A percentile compares a stretch with the other conserved stretches of the same genome.
Conservation (phyloP, 2,797 vertebrate species). For the Salmo trutta region DNA sequence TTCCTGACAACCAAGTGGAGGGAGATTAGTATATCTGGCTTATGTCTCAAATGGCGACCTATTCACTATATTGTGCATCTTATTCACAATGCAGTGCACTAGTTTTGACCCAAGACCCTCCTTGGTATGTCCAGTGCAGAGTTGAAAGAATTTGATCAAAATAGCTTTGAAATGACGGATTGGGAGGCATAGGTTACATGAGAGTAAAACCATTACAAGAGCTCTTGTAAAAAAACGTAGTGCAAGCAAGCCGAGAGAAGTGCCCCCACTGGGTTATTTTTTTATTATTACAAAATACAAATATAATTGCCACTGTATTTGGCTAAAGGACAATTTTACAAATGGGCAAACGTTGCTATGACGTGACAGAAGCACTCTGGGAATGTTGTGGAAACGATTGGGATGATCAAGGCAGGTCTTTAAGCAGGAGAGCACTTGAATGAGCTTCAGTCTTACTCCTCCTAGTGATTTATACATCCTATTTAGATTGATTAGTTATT, state of each 20-base stretch:
- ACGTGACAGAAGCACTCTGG: background rate
- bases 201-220: background rate
- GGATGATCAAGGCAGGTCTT: slow-evolving; percentile 8
- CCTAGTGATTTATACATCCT: slow-evolving; percentile 38
- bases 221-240: background rate
- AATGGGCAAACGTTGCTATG: background rate
- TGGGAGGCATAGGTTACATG: background rate
- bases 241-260: background rate
- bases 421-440: slow-evolving; percentile 70
- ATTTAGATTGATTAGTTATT: slow-evolving; percentile 26
- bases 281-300: slow-evolving; percentile 14
- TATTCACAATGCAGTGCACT: no score
- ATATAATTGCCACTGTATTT: slow-evolving; percentile 18
- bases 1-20: background rate
- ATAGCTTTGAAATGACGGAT: background rate
- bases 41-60: background rate
- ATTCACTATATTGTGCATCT: background rate
- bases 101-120: no score
- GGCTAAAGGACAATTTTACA: background rate
- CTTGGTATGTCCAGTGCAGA: background rate
- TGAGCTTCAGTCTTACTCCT: slow-evolving; percentile 45
- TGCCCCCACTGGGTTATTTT: background rate
- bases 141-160: background rate
- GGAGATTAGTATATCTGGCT: background rate
- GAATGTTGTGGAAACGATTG: background rate